Conservation (phyloP, 2,888 invertebrate genomes). For the Cerastis leucographa region DNA sequence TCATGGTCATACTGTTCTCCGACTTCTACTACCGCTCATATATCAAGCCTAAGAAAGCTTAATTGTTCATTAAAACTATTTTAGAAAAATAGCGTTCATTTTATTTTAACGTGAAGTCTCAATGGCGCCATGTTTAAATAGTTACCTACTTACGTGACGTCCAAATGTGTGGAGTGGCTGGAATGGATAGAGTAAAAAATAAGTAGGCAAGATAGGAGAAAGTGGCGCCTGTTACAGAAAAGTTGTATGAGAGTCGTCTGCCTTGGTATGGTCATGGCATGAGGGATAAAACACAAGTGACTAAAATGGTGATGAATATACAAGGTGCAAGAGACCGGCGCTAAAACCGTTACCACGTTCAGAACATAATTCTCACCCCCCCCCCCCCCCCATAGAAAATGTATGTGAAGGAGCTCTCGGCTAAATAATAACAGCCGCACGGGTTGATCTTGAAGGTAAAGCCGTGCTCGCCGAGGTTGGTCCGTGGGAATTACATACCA, state of each 20-base stretch:
- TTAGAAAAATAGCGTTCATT: background rate
- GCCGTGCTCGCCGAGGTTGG: too few species aligned
- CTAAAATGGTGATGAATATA: too few species aligned
- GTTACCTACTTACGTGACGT: background rate
- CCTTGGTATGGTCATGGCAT: background rate
- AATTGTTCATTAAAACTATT: constrained; percentile 26
- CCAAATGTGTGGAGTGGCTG: background rate
- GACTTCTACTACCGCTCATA: constrained; percentile 93
- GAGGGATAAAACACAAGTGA: too few species aligned
- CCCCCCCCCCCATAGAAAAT: too few species aligned
- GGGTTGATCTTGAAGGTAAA: too few species aligned
- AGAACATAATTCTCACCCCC: too few species aligned
- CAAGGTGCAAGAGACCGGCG: too few species aligned
- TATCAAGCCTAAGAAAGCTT: constrained; percentile 73
- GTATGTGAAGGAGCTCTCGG: too few species aligned
- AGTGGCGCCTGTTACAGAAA: background rate
- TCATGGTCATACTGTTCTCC: constrained; percentile 92
- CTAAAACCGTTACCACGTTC: too few species aligned
- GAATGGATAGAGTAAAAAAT: background rate
- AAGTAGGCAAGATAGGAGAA: too few species aligned
- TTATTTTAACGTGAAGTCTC: constrained; percentile 4
- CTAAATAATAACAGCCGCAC: too few species aligned
- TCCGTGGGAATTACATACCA: too few species aligned
- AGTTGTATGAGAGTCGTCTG: background rate
- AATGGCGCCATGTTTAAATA: background rate